A percentile compares a stretch with the other conserved stretches of the same genome.
Conservation (phyloP, 2,113 vertebrate species). For the Eubucco bourcierii region DNA sequence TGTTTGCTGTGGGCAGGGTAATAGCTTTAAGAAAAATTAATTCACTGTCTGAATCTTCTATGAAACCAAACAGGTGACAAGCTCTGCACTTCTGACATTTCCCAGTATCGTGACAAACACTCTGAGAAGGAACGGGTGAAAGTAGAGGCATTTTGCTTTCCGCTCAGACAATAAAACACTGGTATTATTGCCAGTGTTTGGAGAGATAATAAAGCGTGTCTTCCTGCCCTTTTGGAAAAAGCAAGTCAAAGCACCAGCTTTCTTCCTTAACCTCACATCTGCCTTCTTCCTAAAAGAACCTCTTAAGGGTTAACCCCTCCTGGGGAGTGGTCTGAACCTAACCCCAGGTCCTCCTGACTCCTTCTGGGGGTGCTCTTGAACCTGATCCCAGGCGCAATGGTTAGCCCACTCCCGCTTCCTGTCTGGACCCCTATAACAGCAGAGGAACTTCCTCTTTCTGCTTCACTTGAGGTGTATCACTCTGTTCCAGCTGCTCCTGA, state of each 20-base stretch:
- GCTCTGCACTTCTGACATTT: background rate
- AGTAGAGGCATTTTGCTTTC: background rate
- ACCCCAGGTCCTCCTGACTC: too few relatives aligned
- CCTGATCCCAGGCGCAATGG: too few relatives aligned
- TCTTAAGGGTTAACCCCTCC: too few relatives aligned
- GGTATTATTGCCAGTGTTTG: background rate
- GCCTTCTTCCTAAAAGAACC: background rate
- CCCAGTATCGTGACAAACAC: background rate
- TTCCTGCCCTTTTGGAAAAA: background rate
- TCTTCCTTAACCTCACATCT: background rate
- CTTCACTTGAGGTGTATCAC: too few relatives aligned
- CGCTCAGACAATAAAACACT: background rate
- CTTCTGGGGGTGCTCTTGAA: too few relatives aligned
- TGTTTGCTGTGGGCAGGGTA: background rate
- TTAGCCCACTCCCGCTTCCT: too few relatives aligned
- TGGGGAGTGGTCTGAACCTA: too few relatives aligned
- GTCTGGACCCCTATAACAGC: too few relatives aligned
- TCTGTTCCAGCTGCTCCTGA: too few relatives aligned
- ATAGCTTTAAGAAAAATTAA: background rate
- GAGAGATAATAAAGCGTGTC: background rate
- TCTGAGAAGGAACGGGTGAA: background rate
- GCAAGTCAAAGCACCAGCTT: background rate
- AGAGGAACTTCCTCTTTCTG: too few relatives aligned
- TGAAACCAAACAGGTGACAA: background rate
- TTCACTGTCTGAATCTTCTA: background rate